These are phyloP conservation scores for Drosophila bocqueti DNA, from an alignment of 1,140 invertebrate species.

Conservation along the genomic window DNA sequence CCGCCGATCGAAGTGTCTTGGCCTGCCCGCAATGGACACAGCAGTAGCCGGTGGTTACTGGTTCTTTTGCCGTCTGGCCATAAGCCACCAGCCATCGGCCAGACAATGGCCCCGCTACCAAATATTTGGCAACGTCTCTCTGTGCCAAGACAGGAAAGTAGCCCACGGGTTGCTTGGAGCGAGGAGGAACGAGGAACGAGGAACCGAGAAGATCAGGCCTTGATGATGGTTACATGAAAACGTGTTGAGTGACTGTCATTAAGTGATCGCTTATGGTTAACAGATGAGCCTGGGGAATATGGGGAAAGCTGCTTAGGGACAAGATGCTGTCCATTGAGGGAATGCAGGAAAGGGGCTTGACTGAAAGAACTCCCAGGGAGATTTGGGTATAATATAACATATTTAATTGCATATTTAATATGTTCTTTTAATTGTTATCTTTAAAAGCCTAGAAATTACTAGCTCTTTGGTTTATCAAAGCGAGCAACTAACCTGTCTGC, in stretches of 20 bases:
- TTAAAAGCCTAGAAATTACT: background rate
- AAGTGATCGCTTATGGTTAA: conserved; percentile 15
- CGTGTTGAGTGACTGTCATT: conserved; percentile 33
- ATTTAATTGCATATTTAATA: background rate
- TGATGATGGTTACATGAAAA: conserved; percentile 50
- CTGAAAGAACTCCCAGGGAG: background rate
- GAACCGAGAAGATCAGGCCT: conserved; percentile 29
- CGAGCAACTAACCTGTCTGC: background rate
- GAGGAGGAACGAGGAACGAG: background rate
- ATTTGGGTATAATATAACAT: background rate
- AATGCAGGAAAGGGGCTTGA: background rate
- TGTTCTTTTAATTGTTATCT: background rate
- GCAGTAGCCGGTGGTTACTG: conserved; percentile 58
- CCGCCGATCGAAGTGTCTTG: conserved; percentile 40
- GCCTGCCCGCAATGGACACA: conserved; percentile 14
- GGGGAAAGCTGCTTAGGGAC: conserved; percentile 27
- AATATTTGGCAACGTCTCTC: conserved; percentile 75
- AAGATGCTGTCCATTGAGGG: background rate
- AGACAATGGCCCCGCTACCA: conserved; percentile 41
- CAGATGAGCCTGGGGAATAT: conserved; percentile 17
- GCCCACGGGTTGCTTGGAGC: conserved; percentile 4
- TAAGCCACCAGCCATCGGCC: conserved; percentile 25
- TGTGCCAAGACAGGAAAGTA: conserved; percentile 56
- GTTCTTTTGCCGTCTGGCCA: conserved; percentile 64
- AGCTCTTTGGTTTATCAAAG: background rate